Conservation (phyloP, 2,797 vertebrate genomes). For the Squalus acanthias region DNA sequence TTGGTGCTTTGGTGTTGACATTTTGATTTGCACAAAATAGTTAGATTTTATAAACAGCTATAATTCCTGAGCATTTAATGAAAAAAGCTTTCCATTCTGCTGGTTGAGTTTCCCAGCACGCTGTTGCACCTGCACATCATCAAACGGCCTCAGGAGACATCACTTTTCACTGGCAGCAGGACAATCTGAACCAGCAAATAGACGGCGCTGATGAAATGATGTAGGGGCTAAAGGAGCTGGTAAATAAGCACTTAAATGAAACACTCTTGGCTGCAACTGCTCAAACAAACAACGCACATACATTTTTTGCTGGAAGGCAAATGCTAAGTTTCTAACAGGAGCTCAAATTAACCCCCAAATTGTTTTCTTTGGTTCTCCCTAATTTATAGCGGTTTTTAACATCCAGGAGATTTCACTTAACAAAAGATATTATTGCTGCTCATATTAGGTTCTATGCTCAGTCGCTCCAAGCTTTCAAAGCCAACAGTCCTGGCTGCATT, state of each 20-base stretch:
- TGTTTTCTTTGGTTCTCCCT: neutral
- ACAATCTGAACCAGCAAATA: neutral
- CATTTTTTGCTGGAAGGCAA: neutral
- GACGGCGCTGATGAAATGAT: neutral
- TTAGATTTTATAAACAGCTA: neutral
- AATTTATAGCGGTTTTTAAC: neutral
- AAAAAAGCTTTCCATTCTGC: neutral
- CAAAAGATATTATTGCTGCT: neutral
- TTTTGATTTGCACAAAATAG: neutral
- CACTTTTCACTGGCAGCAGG: neutral
- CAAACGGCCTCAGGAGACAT: neutral
- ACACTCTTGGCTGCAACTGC: neutral
- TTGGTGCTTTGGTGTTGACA: neutral
- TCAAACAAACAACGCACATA: too few relatives aligned
- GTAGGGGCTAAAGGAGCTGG: neutral
- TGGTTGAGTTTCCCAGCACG: neutral
- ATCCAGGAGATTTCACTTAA: neutral
- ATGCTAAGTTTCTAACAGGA: neutral
- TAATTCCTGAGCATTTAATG: neutral
- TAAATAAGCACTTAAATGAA: constrained; percentile 3
- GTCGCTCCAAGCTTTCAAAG: neutral
- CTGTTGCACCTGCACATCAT: constrained; percentile 1
- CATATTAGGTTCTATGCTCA: neutral
- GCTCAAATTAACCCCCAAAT: neutral
- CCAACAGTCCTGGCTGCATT: neutral